Conservation (phyloP, 2,113 vertebrate genomes). For the Axis porcinus region DNA sequence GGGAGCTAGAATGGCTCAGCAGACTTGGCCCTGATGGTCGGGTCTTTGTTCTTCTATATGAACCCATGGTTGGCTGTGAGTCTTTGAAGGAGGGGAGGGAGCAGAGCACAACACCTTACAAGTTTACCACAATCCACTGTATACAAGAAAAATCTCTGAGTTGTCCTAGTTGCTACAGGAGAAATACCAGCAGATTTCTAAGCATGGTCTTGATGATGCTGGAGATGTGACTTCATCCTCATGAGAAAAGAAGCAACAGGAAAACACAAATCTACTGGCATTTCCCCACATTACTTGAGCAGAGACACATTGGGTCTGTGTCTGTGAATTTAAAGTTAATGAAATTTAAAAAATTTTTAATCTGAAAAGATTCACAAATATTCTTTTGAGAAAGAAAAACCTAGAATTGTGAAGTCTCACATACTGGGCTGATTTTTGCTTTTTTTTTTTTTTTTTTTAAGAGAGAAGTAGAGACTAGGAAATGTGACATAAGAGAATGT, state of each 20-base stretch:
- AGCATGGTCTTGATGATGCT: background rate
- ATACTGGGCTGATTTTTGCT: no score
- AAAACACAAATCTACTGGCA: background rate
- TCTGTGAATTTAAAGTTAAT: background rate
- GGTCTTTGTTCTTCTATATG: background rate
- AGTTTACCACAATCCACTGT: background rate
- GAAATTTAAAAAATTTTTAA: no score
- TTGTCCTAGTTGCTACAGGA: background rate
- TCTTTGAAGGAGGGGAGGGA: background rate
- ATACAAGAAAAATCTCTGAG: background rate
- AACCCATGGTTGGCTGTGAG: background rate
- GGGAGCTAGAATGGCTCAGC: background rate
- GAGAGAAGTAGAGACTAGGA: background rate
- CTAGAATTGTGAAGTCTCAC: background rate
- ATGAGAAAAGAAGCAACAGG: background rate
- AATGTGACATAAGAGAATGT: background rate
- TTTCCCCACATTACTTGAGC: background rate
- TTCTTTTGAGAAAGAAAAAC: background rate
- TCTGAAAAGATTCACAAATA: background rate
- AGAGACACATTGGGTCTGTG: background rate
- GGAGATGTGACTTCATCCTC: background rate
- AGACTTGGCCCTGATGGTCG: background rate
- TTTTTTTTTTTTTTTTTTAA: background rate
- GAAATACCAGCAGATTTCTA: background rate
- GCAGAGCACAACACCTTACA: fast-evolving